Conservation (phyloP, 2,888 invertebrate species). For the Tubulanus polymorphus region DNA sequence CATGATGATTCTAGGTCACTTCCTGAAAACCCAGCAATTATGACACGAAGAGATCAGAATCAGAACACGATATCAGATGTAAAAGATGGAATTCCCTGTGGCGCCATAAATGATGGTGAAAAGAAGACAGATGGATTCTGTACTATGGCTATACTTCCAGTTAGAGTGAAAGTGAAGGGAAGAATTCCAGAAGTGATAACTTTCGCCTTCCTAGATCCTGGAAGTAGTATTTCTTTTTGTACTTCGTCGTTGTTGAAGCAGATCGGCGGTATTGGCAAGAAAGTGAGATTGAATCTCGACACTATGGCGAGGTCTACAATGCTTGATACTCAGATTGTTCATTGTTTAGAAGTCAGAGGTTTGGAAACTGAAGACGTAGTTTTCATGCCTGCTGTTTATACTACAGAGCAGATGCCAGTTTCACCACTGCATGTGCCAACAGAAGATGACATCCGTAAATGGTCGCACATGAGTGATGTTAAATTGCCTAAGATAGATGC, state of each 20-base stretch:
- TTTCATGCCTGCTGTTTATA: neutral
- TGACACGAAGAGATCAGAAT: no score
- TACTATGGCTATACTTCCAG: conserved; percentile 11
- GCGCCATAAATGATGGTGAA: neutral
- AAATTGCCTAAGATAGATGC: neutral
- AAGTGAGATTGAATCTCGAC: conserved; percentile 3
- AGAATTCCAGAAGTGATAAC: neutral
- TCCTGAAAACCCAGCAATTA: no score
- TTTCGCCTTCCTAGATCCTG: conserved; percentile 10
- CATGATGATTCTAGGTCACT: neutral
- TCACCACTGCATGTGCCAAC: neutral
- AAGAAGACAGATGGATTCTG: conserved; percentile 1
- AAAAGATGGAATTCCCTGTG: neutral
- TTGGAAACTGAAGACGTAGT: neutral
- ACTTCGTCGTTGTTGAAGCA: conserved; percentile 2
- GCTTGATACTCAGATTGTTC: neutral
- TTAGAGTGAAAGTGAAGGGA: conserved; percentile 4
- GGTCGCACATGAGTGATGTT: neutral
- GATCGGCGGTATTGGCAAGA: neutral
- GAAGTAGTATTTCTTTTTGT: conserved; percentile 11
- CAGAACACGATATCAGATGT: neutral
- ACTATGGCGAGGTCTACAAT: neutral
- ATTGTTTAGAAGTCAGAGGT: conserved; percentile 1
- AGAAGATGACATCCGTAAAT: neutral
- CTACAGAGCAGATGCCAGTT: neutral